phyloP scores from a whole-genome alignment of 1,140 invertebrate genomes.

The Brachionus sp. region DNA sequence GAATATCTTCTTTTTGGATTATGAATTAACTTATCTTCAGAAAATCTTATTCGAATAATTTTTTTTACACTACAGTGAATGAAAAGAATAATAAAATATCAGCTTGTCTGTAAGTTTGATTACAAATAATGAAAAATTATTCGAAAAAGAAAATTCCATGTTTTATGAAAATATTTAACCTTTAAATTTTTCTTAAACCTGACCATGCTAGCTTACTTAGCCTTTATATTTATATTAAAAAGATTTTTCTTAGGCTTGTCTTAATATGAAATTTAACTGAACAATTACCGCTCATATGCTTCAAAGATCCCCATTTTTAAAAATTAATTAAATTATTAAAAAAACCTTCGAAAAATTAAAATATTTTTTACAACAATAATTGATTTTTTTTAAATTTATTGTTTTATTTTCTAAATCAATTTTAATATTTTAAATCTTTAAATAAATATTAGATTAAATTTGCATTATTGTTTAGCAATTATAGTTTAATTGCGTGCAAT shows the following conservation, averaged over 20 bases:
- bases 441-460: too few species aligned
- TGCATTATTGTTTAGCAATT: too few species aligned
- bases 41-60: background rate
- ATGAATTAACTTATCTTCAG: background rate
- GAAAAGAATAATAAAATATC: background rate
- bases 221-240: background rate
- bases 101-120: background rate
- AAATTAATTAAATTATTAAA: background rate
- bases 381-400: too few species aligned
- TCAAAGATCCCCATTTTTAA: background rate
- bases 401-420: too few species aligned
- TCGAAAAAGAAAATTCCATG: background rate
- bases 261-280: background rate
- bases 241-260: background rate
- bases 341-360: background rate
- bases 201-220: background rate
- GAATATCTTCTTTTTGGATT: background rate
- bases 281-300: background rate
- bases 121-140: background rate
- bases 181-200: background rate
- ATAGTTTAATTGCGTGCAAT: too few species aligned
- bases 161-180: background rate
- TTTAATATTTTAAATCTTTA: too few species aligned
- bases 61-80: background rate
- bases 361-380: background rate